These are phyloP conservation scores for Porites rus DNA, from an alignment of 92 coral and sea anemone genomes.

Conservation along the genomic window DNA sequence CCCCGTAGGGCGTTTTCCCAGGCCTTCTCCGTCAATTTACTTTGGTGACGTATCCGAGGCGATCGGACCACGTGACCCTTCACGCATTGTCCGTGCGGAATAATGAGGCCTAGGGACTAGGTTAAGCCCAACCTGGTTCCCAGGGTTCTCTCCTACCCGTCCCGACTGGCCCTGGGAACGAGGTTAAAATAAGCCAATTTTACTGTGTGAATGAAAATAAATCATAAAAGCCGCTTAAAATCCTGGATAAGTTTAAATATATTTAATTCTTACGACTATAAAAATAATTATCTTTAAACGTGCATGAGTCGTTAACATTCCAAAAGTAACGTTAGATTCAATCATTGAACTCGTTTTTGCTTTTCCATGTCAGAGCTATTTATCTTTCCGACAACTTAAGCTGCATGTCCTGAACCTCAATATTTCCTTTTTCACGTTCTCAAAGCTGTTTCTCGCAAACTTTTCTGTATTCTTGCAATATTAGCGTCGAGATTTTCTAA, in stretches of 20 bases:
- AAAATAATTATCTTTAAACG: neutral
- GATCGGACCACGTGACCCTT: too few relatives aligned
- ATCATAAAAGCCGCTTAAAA: neutral
- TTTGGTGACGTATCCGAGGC: too few relatives aligned
- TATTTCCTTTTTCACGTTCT: conserved; percentile 33
- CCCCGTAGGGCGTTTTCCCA: too few relatives aligned
- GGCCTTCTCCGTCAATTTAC: too few relatives aligned
- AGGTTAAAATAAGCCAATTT: neutral
- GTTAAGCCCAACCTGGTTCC: too few relatives aligned
- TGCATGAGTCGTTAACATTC: neutral
- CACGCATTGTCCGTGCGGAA: too few relatives aligned
- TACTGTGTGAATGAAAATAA: neutral
- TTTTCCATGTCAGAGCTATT: too few relatives aligned
- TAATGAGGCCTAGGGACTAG: too few relatives aligned
- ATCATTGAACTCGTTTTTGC: neutral
- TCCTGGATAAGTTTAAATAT: neutral
- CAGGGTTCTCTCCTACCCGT: too few relatives aligned
- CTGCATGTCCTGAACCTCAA: neutral
- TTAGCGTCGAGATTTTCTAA: conserved; percentile 89
- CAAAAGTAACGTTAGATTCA: too few relatives aligned
- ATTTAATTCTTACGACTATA: neutral
- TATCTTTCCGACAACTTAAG: too few relatives aligned
- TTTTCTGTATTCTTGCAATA: conserved; percentile 92
- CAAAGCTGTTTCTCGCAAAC: conserved; percentile 83
- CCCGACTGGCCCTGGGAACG: too few relatives aligned